Evolutionary conservation across 2,113 vertebrate species (phyloP), one percentile per base, ranked within the genome.

Genomic region (Stomatorhinus ivindoensis): DNA sequence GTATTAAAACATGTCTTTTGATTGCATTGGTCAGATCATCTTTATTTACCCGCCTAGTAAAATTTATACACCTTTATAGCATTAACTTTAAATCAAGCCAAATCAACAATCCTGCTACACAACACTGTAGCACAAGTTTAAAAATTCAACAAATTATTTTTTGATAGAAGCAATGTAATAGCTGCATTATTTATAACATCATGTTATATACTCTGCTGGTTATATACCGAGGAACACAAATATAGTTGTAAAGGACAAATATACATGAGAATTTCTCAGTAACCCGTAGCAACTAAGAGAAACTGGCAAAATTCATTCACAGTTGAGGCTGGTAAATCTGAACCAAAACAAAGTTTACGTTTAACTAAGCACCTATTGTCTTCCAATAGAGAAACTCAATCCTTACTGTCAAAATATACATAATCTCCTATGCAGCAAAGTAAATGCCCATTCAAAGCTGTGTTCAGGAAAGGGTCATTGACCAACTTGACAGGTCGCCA

Each of bases 361-460:
- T 13, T 53, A 35, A 21, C 31, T 47, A 51, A 87, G 85, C 85
- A 87, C 85, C 85, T 53, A 55, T 53, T 53, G 47, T 50, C 50
- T 55, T 87, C 48, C 85, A 35, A 42, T 27, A 4, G 21, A 48
- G 7, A 86, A 86, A 48, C 24, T 48, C 46, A 86, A 86, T 50
- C 24, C 83, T 50, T 85, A n/a, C 24, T 46, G 11, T 86, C 47
- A 86, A 86, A 87, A 87, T 35, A 87, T 35, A 50, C n/a, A 13
- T 86, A 51, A 87, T 87, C 85, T 87, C 85, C 85, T 55, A 39
- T 53, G 13, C 50, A 90, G 90, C 83, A 76, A 91, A 92, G 92
- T 86, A 69, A 93, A 94, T n/a, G 91, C 91, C 91, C 89, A 91
- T 91, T 92, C 92, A 93, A 92, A 91, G 90, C 89, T 91, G 90